Base-by-base conservation (phyloP, 1,140 invertebrate genomes). In the Drosophila orosa region DNA sequence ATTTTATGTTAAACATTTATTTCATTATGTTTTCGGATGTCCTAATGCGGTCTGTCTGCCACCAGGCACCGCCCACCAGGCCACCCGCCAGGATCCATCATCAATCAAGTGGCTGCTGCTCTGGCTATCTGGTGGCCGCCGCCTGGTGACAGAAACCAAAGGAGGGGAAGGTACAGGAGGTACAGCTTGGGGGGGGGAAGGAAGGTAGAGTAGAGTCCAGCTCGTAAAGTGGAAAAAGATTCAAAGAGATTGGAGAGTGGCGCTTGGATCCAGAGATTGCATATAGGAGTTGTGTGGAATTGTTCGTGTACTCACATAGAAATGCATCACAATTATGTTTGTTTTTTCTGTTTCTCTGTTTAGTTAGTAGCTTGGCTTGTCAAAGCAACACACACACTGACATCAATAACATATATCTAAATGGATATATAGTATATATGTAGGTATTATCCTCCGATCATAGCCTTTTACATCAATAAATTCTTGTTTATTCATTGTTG, bases 1-100 rank as follows among this genome's bases (percentile, higher is more conserved):
- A 55, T 62, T 87, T 65, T 47, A 73, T 83, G 65, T 76, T 86
- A 24, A 82, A 83, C 83, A 86, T 86, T 86, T 86, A 86, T 87
- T 86, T 82, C 47, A 76, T 72, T 75, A 59, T 69, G 63, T 68
- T 86, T 69, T 73, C 48, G 40, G 48, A 62, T 62, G 66, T 61
- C 22, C 61, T 58, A 61, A 55, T 74, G 69, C 69, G 59, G 62
- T 62, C 69, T 59, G 54, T 57, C 55, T 76, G 52, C 35, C 54
- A 54, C 52, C 40, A 37, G 40, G 52, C 58, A 47, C 61, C 44
- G 22, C n/a, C 13, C 31, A 22, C 22, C n/a, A 22, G 58, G 29
- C 24, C n/a, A 31, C 52, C 62, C 42, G 35, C 63, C 42, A 40
- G 13, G 61, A 59, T 68, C 50, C 31, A 59, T 62, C 82, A 86